Evolutionary conservation across 2,113 vertebrate genomes (phyloP).

Genomic region (Paramisgurnus dabryanus): DNA sequence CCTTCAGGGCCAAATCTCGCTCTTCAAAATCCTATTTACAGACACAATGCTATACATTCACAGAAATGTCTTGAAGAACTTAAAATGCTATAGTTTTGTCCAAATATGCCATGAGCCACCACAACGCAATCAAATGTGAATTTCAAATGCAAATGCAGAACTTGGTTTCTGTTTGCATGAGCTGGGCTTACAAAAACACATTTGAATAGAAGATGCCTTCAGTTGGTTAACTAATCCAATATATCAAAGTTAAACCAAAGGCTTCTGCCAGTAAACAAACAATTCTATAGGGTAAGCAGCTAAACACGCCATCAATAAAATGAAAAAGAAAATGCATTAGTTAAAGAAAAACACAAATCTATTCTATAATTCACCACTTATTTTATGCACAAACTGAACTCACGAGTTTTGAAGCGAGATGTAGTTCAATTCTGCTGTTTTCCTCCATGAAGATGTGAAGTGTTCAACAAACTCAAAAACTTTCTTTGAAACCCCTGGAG

Average conservation of each 20-base stretch:
- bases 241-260: neutral
- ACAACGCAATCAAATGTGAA: neutral
- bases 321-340: neutral
- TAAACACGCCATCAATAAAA: neutral
- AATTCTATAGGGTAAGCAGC: neutral
- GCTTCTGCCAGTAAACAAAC: neutral
- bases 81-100: neutral
- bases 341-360: neutral
- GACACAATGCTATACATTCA: neutral
- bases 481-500: slow-evolving; percentile 58
- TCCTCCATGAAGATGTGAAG: slow-evolving; percentile 42
- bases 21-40: neutral
- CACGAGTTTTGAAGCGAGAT: slow-evolving; percentile 20
- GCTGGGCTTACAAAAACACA: neutral
- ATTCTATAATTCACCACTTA: neutral
- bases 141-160: neutral
- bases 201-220: neutral
- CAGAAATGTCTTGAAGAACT: neutral
- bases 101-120: neutral
- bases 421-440: slow-evolving; percentile 2
- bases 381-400: neutral
- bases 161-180: neutral
- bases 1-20: slow-evolving; percentile 5
- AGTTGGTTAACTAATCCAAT: neutral
- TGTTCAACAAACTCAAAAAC: slow-evolving; percentile 38